These are phyloP conservation scores for Opisthograptis luteolata DNA, from an alignment of 2,888 invertebrate genomes.

Conservation along the genomic window DNA sequence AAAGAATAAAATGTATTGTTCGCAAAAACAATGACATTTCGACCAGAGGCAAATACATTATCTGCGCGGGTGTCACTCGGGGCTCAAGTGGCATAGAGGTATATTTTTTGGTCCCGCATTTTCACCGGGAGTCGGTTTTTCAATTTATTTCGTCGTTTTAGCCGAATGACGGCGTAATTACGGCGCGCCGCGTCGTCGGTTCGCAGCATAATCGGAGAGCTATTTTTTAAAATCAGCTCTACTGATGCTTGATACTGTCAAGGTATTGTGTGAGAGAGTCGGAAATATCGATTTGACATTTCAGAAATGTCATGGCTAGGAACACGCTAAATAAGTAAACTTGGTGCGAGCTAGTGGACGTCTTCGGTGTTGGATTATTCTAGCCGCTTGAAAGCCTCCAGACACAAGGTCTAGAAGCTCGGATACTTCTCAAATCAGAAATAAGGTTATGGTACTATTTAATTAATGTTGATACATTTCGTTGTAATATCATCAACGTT, in stretches of 20 bases:
- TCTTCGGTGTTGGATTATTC: no score
- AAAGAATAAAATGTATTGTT: conserved; percentile 64
- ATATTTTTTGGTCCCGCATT: conserved; percentile 71
- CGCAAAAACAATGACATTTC: conserved; percentile 68
- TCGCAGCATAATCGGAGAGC: conserved; percentile 64
- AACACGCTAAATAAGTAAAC: no score
- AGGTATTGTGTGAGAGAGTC: conserved; percentile 14
- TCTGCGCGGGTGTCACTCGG: conserved; percentile 65
- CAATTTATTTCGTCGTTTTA: conserved; percentile 80
- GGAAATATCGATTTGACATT: conserved; percentile 42
- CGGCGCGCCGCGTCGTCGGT: conserved; percentile 58
- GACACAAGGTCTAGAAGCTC: no score
- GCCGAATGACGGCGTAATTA: conserved; percentile 77
- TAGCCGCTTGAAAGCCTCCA: no score
- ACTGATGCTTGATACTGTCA: conserved; percentile 18
- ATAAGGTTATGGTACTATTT: no score
- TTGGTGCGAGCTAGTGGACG: no score
- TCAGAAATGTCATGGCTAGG: conserved; percentile 41
- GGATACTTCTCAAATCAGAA: no score
- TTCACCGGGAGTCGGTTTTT: conserved; percentile 75
- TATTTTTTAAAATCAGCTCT: conserved; percentile 49
- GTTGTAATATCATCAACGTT: conserved; percentile 40
- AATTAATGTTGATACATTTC: not conserved
- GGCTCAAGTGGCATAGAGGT: conserved; percentile 67
- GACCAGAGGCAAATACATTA: conserved; percentile 77